Base-by-base conservation (phyloP, 2,797 vertebrate genomes). In the Sebastes diaconus region DNA sequence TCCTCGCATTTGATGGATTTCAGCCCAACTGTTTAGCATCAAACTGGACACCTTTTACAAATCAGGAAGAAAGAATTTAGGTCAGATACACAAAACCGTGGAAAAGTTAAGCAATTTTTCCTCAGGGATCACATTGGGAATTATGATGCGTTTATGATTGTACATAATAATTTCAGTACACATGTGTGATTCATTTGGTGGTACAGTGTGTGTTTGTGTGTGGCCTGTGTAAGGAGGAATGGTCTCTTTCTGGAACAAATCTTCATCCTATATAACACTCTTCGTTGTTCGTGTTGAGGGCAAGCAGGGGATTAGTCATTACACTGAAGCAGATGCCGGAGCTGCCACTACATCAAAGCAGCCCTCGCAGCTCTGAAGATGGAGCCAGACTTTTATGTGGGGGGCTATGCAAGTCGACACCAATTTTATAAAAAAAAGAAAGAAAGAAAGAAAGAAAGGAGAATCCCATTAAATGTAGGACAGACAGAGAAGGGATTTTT, bases 321-420 rank as follows among this genome's bases (percentile, higher is more conserved):
- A 73, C 75, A 74, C 52, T 71, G 66, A 75, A 79, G 88, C 84
- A 77, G 78, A 85, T 58, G 83, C 71, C 8, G 54, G 61, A 75
- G 75, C 70, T 30, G 30, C 71, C 22, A 6, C 80, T 29, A 86
- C 87, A 87, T 91, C 88, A 90, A 90, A 89, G 90, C 64, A 32
- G 68, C 54, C 50, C 75, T 79, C 66, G 65, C 67, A 39, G 73
- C 73, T 88, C 80, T 67, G 75, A 83, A 86, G 85, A 90, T 61
- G 71, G 80, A 86, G 77, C 67, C 60, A 29, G 59, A 68, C 72
- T 83, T 86, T 84, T 68, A 73, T 90, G 59, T 79, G 77, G 64
- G 75, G 55, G 54, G 61, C 39, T 12, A 36, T 59, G 59, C 58
- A 64, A 83, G 78, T 84, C 52, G 1, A 73, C 72, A 83, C 50